Base-by-base conservation (phyloP, 2,797 vertebrate genomes). In the Helarctos malayanus region DNA sequence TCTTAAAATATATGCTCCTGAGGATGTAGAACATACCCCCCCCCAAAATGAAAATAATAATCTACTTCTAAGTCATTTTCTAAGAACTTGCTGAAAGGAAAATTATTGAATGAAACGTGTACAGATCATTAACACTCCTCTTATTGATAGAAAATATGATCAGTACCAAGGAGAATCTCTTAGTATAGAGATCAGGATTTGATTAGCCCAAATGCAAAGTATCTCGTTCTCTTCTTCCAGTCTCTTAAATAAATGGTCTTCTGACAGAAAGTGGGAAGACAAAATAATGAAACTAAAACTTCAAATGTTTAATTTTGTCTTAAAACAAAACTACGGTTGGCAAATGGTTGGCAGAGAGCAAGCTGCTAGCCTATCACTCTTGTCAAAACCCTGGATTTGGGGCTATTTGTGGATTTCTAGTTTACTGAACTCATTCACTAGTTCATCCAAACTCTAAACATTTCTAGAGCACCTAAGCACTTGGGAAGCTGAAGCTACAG, bases 281-380 rank as follows among this genome's bases (percentile, higher is more conserved):
- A 69, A 89, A 73, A 25, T 47, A 52, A 7, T 45, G 23, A 61
- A 93, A 82, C 61, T 29, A 15, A 90, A 84, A 69, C 18, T 65
- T 78, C 80, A 65, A 59, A 95, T 65, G 41, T 86, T 95, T 90
- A 84, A n/a, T 83, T 91, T n/a, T 87, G 61, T 57, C 84, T 47
- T 71, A 71, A 86, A 95, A 93, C 25, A 69, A 54, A 91, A 65
- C 25, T 12, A 76, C 14, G 23, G 54, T 54, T 78, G 29, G 47
- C 32, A 86, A 92, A 84, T 63, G n/a, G 38, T 7, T 71, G 27
- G 18, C 16, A 47, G 14, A 56, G 23, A 15, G 15, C 8, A 47
- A 38, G 59, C 5, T 80, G 14, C 21, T 41, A 79, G 45, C 27
- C 57, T 35, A 61, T 57, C 23, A 38, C 14, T 79, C 35, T 75